Base-by-base conservation (phyloP, 2,888 invertebrate species). In the Diogma glabrata region DNA sequence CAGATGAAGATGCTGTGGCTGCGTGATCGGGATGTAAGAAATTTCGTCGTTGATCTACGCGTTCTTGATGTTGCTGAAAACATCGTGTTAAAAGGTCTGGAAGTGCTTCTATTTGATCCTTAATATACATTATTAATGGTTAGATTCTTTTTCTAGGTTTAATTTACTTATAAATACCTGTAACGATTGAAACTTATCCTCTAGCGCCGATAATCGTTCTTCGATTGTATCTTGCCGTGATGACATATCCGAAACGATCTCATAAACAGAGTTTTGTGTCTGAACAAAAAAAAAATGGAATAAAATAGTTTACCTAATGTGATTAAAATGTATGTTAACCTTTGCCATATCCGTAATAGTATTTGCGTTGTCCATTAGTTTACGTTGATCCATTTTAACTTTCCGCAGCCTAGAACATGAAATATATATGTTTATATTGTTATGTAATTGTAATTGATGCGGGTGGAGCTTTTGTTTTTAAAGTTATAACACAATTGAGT, bases 341-440 rank as follows among this genome's bases (percentile, higher is more conserved):
- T 99, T 99, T 63, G 97, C 97, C 91, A 99, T 96, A 70, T 99
- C 99, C 54, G 96, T 95, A 71, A 99, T 89, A 54, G 97, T 97
- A 66, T 95, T 96, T 60, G 96, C 94, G 69, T 97, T 97, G 72
- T 99, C 99, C 86, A 94, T 93, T 62, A 99, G 75, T 75, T 99
- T 99, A 69, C 99, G 81, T 77, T 99, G 97, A 77, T 97, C 97
- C 91, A 97, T 94, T 78, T 99, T 99, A 56, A 99, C 96, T 79
- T 97, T 94, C 67, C 99, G 80, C 73, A 99, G 83, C 71, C 97
- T 97, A 71, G 55, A 75, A 75, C n/a, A n/a, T n/a, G n/a, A n/a
- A n/a, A n/a, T n/a, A n/a, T n/a, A n/a, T n/a, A n/a, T n/a, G n/a
- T n/a, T n/a, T n/a, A n/a, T n/a, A n/a, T n/a, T n/a, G n/a, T n/a